Conservation (phyloP, 2,888 invertebrate species). For the Galerucella pusilla region DNA sequence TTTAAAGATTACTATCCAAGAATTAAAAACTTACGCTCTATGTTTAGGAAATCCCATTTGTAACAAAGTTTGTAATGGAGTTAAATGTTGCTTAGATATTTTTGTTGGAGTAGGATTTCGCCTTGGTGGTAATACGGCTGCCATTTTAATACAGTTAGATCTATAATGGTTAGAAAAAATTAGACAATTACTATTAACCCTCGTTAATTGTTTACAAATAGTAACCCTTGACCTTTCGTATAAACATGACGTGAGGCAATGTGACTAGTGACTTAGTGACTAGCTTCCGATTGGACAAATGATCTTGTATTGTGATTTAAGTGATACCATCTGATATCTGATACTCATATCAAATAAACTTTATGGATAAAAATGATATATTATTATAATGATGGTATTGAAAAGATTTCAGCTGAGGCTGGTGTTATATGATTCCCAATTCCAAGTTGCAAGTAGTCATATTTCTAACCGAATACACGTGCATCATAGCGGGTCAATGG, state of each 20-base stretch:
- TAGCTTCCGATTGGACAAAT: too few species aligned
- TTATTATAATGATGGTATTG: too few species aligned
- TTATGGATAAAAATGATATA: too few species aligned
- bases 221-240: slow-evolving; percentile 26
- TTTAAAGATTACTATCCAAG: background rate
- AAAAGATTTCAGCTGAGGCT: too few species aligned
- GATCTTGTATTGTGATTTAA: too few species aligned
- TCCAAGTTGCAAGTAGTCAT: too few species aligned
- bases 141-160: slow-evolving; percentile 67
- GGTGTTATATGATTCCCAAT: too few species aligned
- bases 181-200: background rate
- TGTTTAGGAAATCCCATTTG: slow-evolving; percentile 92
- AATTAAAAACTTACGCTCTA: slow-evolving; percentile 78
- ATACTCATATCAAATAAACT: too few species aligned
- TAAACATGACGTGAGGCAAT: slow-evolving; percentile 2
- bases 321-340: too few species aligned
- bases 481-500: too few species aligned
- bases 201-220: slow-evolving; percentile 27
- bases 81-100: slow-evolving; percentile 78
- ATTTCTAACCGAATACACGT: too few species aligned
- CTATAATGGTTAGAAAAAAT: background rate
- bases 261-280: too few species aligned
- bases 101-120: slow-evolving; percentile 80
- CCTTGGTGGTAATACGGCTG: slow-evolving; percentile 77
- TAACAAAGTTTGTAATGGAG: slow-evolving; percentile 83